phyloP scores from a whole-genome alignment of 2,888 invertebrate genomes.

The Dyspetes luteomarginatus region DNA sequence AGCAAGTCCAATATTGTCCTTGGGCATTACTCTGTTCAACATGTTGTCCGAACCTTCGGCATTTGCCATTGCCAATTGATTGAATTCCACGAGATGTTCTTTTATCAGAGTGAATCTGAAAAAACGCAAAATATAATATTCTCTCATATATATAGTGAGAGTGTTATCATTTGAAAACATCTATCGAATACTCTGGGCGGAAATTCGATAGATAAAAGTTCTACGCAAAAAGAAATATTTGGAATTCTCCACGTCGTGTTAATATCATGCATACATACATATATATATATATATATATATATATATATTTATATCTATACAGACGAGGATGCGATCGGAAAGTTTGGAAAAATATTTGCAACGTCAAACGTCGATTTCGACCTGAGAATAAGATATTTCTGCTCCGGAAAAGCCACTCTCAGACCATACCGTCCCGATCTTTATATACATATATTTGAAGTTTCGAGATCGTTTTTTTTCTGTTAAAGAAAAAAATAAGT shows the following conservation, averaged over 20 bases:
- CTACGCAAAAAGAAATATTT: background rate
- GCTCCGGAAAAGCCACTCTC: slow-evolving; percentile 47
- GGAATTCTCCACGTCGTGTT: slow-evolving; percentile 30
- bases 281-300: too few relatives aligned
- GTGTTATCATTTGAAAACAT: slow-evolving; percentile 30
- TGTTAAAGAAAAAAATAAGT: slow-evolving; percentile 41
- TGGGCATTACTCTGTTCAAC: slow-evolving; percentile 99
- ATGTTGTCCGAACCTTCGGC: slow-evolving; percentile 99
- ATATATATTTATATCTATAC: too few relatives aligned
- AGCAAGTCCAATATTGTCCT: slow-evolving; percentile 99
- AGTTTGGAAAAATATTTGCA: slow-evolving; percentile 60
- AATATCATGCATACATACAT: background rate
- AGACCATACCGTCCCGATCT: slow-evolving; percentile 17
- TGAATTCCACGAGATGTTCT: slow-evolving; percentile 98
- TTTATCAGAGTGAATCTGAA: slow-evolving; percentile 96
- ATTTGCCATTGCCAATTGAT: slow-evolving; percentile 99
- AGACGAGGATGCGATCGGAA: slow-evolving; percentile 44
- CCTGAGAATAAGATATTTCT: slow-evolving; percentile 55
- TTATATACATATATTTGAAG: slow-evolving; percentile 28
- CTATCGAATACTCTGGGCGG: slow-evolving; percentile 18
- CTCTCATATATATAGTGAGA: slow-evolving; percentile 7
- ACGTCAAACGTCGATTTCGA: slow-evolving; percentile 59
- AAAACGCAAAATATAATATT: slow-evolving; percentile 62
- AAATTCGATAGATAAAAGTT: slow-evolving; percentile 38
- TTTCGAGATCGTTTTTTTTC: slow-evolving; percentile 60